A percentile compares a stretch with the other conserved stretches of the same genome.
phyloP scores from a whole-genome alignment of 2,113 vertebrate genomes.

The Copsychus sechellarum region DNA sequence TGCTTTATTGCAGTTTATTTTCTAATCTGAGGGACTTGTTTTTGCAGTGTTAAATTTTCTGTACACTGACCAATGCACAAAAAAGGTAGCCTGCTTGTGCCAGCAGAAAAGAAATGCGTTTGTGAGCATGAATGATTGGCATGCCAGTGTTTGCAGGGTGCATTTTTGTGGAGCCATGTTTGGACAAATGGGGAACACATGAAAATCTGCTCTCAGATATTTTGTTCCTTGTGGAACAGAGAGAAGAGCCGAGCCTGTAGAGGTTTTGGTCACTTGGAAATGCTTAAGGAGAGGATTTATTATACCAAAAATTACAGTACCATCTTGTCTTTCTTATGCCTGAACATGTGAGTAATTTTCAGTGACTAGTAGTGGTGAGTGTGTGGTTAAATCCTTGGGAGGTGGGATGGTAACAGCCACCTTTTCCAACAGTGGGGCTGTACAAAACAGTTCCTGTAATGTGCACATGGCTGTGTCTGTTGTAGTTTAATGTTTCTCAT shows the following conservation, averaged over 20 bases:
- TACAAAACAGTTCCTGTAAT: not conserved
- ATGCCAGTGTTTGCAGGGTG: not conserved
- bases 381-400: not conserved
- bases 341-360: accelerated
- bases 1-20: not conserved
- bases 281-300: not conserved
- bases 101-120: not conserved
- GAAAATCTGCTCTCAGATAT: not conserved
- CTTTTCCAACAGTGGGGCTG: not conserved
- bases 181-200: not conserved
- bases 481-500: not conserved
- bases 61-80: not conserved
- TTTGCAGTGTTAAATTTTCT: not conserved
- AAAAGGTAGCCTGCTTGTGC: not conserved
- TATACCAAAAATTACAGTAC: not conserved
- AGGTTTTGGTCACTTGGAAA: not conserved
- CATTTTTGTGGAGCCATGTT: not conserved
- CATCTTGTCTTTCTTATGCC: not conserved
- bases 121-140: not conserved
- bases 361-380: not conserved
- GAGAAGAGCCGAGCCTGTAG: not conserved
- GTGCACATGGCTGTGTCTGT: not conserved
- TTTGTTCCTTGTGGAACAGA: not conserved
- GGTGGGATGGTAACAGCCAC: not conserved
- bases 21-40: not conserved